A percentile compares a stretch with the other conserved stretches of the same genome.
Conservation (phyloP, 2,888 invertebrate species). For the Mesochorus sp. region DNA sequence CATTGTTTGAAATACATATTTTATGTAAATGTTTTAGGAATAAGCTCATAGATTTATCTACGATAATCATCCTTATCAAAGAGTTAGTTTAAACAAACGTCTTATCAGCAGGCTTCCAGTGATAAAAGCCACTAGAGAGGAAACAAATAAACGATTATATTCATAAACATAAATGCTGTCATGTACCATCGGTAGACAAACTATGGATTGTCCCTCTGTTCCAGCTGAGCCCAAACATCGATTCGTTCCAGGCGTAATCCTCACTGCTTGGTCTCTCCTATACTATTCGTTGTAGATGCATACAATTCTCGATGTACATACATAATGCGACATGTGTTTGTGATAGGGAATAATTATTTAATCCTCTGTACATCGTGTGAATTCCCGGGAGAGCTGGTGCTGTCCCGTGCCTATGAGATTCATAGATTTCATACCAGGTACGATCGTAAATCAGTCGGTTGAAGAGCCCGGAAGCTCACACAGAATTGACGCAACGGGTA, state of each 20-base stretch:
- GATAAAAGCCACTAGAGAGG: no score
- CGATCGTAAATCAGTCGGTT: constrained; percentile 71
- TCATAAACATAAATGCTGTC: neutral
- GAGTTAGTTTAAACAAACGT: no score
- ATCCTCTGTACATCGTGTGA: constrained; percentile 64
- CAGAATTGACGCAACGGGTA: neutral
- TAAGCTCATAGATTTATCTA: no score
- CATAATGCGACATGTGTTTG: constrained; percentile 73
- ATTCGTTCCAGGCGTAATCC: constrained; percentile 32
- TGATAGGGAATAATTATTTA: constrained; percentile 78
- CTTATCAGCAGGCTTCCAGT: no score
- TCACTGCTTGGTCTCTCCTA: neutral
- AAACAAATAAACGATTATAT: neutral
- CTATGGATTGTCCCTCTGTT: neutral
- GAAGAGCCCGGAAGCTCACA: constrained; percentile 5
- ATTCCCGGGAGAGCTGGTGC: constrained; percentile 25
- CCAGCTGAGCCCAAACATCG: constrained; percentile 19
- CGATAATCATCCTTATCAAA: no score
- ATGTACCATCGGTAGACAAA: neutral
- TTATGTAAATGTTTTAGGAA: no score
- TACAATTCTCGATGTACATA: constrained; percentile 53
- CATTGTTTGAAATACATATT: no score
- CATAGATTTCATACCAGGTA: constrained; percentile 66
- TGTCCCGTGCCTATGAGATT: constrained; percentile 68
- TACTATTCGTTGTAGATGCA: neutral